phyloP scores from a whole-genome alignment of 2,888 invertebrate species.

The Chloroclysta siterata region DNA sequence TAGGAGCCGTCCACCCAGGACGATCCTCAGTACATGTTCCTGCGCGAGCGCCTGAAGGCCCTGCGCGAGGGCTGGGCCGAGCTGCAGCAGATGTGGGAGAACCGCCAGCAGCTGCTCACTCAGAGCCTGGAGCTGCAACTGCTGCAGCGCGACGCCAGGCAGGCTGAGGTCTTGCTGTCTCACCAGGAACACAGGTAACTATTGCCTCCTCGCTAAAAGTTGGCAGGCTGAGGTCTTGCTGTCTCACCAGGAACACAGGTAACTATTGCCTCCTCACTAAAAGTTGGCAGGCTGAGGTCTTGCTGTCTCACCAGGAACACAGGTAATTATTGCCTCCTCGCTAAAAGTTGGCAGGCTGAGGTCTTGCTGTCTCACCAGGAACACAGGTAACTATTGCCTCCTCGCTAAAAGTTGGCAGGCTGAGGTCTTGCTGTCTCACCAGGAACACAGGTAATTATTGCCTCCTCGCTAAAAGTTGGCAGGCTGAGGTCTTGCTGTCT shows the following conservation, averaged over 20 bases:
- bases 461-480: no score
- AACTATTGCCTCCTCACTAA: not conserved
- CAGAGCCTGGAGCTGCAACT: constrained; percentile 98
- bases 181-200: constrained; percentile 96
- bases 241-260: constrained; percentile 98
- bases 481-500: no score
- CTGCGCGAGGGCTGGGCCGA: constrained; percentile 99
- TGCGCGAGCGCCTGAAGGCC: constrained; percentile 98
- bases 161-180: constrained; percentile 98
- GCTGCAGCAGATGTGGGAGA: constrained; percentile 99
- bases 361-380: constrained; percentile 99
- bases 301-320: constrained; percentile 99
- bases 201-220: no score
- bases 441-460: no score
- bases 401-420: no score
- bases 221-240: constrained; percentile 98
- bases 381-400: constrained; percentile 86
- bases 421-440: no score
- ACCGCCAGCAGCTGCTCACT: constrained; percentile 96
- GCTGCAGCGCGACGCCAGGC: constrained; percentile 97
- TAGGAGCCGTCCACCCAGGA: constrained; percentile 94
- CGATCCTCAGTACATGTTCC: constrained; percentile 99
- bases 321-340: constrained; percentile 69
- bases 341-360: constrained; percentile 97
- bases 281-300: constrained; percentile 98